Percentiles rank a stretch among this genome's conserved stretches.
Conservation (phyloP, 2,888 invertebrate species). For the Sesamia inferens region DNA sequence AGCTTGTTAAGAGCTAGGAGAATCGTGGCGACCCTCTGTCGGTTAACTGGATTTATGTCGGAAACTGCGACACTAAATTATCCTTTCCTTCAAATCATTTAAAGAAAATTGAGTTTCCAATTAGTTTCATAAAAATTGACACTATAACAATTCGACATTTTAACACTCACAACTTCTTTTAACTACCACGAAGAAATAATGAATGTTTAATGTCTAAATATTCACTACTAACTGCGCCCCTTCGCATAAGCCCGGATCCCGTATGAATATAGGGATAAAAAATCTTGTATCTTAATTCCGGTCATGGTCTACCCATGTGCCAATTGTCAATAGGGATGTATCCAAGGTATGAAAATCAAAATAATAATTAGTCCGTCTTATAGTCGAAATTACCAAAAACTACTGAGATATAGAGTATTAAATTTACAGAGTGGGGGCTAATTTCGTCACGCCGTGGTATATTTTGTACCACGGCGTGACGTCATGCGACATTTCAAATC, state of each 20-base stretch:
- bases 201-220: not conserved
- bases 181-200: not conserved
- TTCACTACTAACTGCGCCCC: not conserved
- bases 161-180: not conserved
- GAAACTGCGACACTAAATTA: not conserved
- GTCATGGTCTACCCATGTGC: not conserved
- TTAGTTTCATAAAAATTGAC: not conserved
- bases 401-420: no score
- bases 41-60: not conserved
- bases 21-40: not conserved
- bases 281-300: not conserved
- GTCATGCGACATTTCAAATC: no score
- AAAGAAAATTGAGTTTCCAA: not conserved
- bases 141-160: not conserved
- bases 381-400: no score
- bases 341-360: no score
- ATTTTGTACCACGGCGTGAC: no score
- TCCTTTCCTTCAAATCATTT: not conserved
- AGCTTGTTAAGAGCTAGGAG: conserved; percentile 7
- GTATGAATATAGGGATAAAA: not conserved
- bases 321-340: no score
- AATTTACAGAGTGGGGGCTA: no score
- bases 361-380: no score
- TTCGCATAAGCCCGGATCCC: not conserved
- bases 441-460: no score